These are phyloP conservation scores for Cirrhinus mrigala DNA, from an alignment of 2,797 vertebrate genomes.

Conservation along the genomic window DNA sequence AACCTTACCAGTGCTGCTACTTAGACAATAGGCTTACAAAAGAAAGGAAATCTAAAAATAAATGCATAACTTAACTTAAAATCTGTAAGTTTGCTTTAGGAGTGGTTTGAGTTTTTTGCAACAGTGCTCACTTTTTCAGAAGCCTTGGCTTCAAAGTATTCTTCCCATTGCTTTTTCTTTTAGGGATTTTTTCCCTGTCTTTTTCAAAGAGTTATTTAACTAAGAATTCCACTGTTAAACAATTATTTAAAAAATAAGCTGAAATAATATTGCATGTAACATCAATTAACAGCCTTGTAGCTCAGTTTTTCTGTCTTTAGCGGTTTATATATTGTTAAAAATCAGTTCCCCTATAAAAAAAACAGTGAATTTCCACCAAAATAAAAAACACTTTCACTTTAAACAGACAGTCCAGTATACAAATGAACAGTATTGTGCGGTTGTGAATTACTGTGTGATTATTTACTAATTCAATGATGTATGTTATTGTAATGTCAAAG, in stretches of 20 bases:
- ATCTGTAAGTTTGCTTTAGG: neutral
- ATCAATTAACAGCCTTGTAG: too few relatives aligned
- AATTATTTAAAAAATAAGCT: too few relatives aligned
- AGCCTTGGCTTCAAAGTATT: too few relatives aligned
- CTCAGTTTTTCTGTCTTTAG: too few relatives aligned
- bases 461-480: neutral
- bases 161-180: too few relatives aligned
- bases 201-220: neutral
- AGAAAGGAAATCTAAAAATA: neutral
- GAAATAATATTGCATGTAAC: too few relatives aligned
- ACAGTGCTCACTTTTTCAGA: neutral
- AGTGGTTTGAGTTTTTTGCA: neutral
- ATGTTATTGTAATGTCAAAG: too few relatives aligned
- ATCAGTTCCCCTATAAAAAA: neutral
- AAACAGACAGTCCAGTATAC: neutral
- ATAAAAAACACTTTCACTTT: neutral
- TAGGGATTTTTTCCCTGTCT: neutral
- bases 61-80: neutral
- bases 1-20: neutral
- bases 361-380: neutral
- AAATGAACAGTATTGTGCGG: neutral
- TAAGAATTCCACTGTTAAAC: too few relatives aligned
- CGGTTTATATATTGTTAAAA: neutral
- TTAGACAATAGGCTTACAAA: neutral
- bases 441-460: too few relatives aligned